Conservation (phyloP, 2,888 invertebrate genomes). For the Drosophila melanosoma region DNA sequence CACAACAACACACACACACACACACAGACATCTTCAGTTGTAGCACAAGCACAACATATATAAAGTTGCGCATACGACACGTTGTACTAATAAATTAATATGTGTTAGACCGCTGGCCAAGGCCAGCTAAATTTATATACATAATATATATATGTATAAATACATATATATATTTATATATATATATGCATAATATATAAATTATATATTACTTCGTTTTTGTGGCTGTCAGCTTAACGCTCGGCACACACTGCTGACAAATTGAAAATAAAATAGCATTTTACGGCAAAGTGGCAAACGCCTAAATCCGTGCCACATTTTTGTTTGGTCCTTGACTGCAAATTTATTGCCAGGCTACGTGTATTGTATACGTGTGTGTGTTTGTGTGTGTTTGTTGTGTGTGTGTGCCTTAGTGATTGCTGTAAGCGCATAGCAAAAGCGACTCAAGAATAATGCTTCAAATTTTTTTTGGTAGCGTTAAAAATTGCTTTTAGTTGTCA, state of each 20-base stretch:
- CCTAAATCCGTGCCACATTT: constrained; percentile 55
- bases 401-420: background rate
- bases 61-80: constrained; percentile 67
- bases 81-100: constrained; percentile 73
- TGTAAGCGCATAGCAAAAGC: background rate
- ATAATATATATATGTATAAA: constrained; percentile 20
- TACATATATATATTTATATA: constrained; percentile 3
- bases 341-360: constrained; percentile 57
- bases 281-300: constrained; percentile 63
- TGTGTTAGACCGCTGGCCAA: constrained; percentile 12
- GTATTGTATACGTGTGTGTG: constrained; percentile 1
- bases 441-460: constrained; percentile 7
- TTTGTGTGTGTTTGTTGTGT: background rate
- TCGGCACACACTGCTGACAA: constrained; percentile 55
- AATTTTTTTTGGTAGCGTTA: background rate
- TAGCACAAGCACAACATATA: constrained; percentile 19
- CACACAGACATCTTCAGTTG: background rate
- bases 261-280: constrained; percentile 78
- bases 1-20: background rate
- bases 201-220: constrained; percentile 20
- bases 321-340: constrained; percentile 31
- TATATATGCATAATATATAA: background rate
- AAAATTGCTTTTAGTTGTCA: background rate
- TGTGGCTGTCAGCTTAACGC: constrained; percentile 53
- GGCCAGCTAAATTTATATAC: constrained; percentile 22